Evolutionary conservation across 2,113 vertebrate species (phyloP).

Genomic region (human): GRCh38 chr11:126764001-126764500

Average conservation of each 20-base stretch:
- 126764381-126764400: not conserved
- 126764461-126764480: not conserved
- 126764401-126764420: not conserved
- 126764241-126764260: not conserved
- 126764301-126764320: not conserved
- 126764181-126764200: constrained; percentile 51
- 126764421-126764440: not conserved
- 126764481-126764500: not conserved
- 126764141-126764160: constrained; percentile 51
- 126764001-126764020: constrained; percentile 63
- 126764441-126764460: not conserved
- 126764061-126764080: constrained; percentile 83
- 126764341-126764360: not conserved
- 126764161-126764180: constrained; percentile 59
- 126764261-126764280: not conserved
- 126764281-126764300: not conserved
- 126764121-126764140: constrained; percentile 78
- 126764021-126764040: constrained; percentile 70
- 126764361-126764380: not conserved
- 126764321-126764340: not conserved
- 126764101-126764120: constrained; percentile 84
- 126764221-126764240: constrained; percentile 25
- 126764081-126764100: constrained; percentile 85
- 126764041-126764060: constrained; percentile 86
- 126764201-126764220: constrained; percentile 37